Evolutionary conservation across 2,113 vertebrate species (phyloP), one percentile per base, ranked within the genome.

Genomic region (Fukomys damarensis): DNA sequence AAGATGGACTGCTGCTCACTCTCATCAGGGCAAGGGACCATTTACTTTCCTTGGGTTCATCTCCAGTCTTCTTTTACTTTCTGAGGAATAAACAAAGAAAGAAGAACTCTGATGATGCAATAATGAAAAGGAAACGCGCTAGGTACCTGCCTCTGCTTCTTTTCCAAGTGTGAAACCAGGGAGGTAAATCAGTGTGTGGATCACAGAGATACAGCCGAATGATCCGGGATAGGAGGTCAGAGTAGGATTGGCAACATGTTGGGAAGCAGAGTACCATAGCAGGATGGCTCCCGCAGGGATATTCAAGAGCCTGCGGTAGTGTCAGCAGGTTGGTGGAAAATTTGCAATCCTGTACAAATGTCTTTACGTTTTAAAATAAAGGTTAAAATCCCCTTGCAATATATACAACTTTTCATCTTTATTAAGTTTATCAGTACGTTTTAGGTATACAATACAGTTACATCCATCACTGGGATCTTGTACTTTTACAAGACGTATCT

Each of bases 211-310:
- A n/a, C 81, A 5, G 38, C 58, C 24, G 5, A 56, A 30, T 16
- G 35, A 32, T 2, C 20, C 4, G 14, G 10, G 4, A 5, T 0
- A 38, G 41, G 5, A n/a, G 11, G 24, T 19, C 1, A 11, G 30
- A 9, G 12, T 5, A 30, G 35, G 7, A 2, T 13, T 52, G 24
- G 35, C 35, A 41, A 13, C 17, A 5, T 38, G 26, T 32, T 24
- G 4, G 35, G 38, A 35, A 46, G 43, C 12, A 43, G 32, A 66
- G 82, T 3, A 38, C 5, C 14, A 35, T 7, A 30, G 14, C 13
- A 11, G 43, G 11, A 30, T 32, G 0, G 1, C 35, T 77, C 10
- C n/a, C 3, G 46, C 3, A 12, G 7, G 43, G 32, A 0, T 10
- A 26, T 52, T 17, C 52, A 19, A 16, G 16, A 59, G 5, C 4